Evolutionary conservation across 2,888 invertebrate genomes (phyloP).

Genomic region (Oeneis ivallda): DNA sequence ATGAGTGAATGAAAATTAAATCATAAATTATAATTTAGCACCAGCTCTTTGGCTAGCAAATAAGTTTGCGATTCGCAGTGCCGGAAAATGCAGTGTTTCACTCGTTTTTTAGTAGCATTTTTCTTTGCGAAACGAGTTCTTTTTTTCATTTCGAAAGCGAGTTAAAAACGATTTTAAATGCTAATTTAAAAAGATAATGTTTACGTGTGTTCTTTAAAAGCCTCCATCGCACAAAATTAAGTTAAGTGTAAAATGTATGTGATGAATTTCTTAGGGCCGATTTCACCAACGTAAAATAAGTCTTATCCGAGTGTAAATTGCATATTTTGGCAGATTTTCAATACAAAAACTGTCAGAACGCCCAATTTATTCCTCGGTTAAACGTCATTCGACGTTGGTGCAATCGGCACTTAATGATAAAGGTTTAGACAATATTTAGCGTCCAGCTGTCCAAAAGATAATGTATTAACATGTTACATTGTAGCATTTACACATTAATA

Average conservation of each 20-base stretch:
- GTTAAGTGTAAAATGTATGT: neutral
- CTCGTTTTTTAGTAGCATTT: conserved; percentile 13
- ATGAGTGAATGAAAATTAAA: neutral
- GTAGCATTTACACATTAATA: too few relatives aligned
- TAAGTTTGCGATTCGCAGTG: conserved; percentile 8
- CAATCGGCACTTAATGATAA: too few relatives aligned
- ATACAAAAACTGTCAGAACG: too few relatives aligned
- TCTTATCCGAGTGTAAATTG: too few relatives aligned
- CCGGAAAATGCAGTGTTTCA: conserved; percentile 21
- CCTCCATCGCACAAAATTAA: neutral
- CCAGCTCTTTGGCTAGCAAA: neutral
- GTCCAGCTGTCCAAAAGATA: too few relatives aligned
- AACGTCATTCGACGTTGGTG: too few relatives aligned
- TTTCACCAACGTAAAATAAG: too few relatives aligned
- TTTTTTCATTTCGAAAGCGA: neutral
- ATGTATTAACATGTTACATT: too few relatives aligned
- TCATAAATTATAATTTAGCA: neutral
- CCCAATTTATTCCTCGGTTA: too few relatives aligned
- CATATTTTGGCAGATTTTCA: too few relatives aligned
- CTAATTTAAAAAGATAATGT: neutral
- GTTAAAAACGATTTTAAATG: conserved; percentile 8
- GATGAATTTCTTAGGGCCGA: neutral
- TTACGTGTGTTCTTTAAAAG: neutral
- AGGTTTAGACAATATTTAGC: too few relatives aligned
- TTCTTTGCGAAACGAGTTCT: conserved; percentile 2